Conservation (phyloP, 2,888 invertebrate species). For the Glaucopsyche alexis region DNA sequence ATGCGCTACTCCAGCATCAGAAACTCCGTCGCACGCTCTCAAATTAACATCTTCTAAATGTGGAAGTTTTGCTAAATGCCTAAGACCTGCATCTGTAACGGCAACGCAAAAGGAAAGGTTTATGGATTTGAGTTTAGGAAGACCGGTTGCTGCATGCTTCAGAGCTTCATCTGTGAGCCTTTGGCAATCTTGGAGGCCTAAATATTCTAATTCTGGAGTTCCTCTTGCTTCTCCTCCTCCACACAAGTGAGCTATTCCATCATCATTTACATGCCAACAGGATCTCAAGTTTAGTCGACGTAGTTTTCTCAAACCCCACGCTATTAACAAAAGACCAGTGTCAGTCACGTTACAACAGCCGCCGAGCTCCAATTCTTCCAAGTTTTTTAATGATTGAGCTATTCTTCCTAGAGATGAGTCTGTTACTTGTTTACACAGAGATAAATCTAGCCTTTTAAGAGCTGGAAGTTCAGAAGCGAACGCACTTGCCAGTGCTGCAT, state of each 20-base stretch:
- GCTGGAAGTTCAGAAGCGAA: constrained; percentile 88
- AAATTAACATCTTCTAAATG: constrained; percentile 92
- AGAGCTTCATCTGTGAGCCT: constrained; percentile 94
- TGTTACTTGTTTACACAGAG: constrained; percentile 97
- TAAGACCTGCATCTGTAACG: constrained; percentile 95
- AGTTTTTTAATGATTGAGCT: constrained; percentile 90
- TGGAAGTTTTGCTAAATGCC: constrained; percentile 91
- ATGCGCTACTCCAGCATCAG: constrained; percentile 94
- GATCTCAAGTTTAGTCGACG: constrained; percentile 92
- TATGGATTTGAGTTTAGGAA: constrained; percentile 89
- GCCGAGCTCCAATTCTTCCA: constrained; percentile 93
- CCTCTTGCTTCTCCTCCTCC: constrained; percentile 89
- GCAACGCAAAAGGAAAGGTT: constrained; percentile 97
- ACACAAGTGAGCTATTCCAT: constrained; percentile 92
- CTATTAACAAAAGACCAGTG: constrained; percentile 90
- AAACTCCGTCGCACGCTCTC: constrained; percentile 95
- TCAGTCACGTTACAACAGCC: constrained; percentile 96
- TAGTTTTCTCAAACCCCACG: constrained; percentile 92
- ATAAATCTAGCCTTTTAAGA: constrained; percentile 90
- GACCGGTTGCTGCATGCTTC: constrained; percentile 89
- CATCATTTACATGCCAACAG: constrained; percentile 95
- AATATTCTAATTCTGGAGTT: constrained; percentile 88
- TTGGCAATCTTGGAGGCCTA: constrained; percentile 97
- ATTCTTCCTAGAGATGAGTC: constrained; percentile 92
- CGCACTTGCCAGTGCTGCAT: constrained; percentile 90